Evolutionary conservation across 2,797 vertebrate genomes (phyloP).

Genomic region (Falco columbarius): DNA sequence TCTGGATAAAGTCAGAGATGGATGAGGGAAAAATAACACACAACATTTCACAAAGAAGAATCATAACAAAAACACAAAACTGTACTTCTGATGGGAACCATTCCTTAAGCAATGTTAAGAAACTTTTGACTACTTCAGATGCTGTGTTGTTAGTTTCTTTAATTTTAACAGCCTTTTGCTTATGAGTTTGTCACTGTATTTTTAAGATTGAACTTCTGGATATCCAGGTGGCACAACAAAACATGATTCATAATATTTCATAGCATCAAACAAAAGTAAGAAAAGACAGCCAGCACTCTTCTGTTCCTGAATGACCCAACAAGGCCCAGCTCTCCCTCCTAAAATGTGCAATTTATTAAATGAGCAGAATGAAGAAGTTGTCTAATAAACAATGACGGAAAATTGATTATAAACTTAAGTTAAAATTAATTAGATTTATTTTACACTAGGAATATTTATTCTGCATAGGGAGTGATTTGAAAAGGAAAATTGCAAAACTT

Average conservation of each 20-base stretch:
- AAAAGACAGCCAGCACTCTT: background rate
- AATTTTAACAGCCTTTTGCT: background rate
- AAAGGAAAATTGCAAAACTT: conserved; percentile 13
- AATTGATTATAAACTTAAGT: background rate
- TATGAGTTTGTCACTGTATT: background rate
- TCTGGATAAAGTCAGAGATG: background rate
- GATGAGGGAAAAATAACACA: background rate
- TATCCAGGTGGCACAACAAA: background rate
- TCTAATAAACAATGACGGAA: background rate
- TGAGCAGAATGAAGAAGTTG: background rate
- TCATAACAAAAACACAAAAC: background rate
- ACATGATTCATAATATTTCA: background rate
- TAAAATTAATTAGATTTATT: background rate
- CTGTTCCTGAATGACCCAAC: background rate
- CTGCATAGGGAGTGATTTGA: background rate
- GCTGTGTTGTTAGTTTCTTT: background rate
- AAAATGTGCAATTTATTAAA: background rate
- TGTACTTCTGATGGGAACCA: background rate
- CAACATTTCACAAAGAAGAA: background rate
- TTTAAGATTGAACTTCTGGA: background rate
- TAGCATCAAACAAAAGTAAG: background rate
- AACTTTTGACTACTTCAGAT: background rate
- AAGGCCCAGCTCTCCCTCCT: background rate
- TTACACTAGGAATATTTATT: background rate
- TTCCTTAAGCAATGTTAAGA: background rate